Evolutionary conservation across 2,888 invertebrate genomes (phyloP), one percentile per base, ranked within the genome.

Genomic region (Carterocephalus palaemon): DNA sequence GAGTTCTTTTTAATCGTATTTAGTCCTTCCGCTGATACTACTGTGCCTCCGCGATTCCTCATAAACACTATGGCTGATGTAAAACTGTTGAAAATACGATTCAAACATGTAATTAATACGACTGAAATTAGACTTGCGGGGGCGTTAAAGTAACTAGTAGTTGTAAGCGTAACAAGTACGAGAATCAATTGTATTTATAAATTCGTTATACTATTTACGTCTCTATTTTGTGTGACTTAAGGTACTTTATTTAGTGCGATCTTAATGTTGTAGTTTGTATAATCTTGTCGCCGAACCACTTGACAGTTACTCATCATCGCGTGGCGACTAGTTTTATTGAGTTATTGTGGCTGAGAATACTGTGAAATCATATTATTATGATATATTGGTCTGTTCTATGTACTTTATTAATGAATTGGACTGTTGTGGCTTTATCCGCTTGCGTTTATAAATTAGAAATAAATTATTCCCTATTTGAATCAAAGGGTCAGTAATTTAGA

Each of bases 31-130:
- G 12, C 28, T 28, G 26, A 42, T 42, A 42, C 33, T 26, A 26
- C 28, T 42, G 34, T 28, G 10, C 17, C 20, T 28, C 28, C 20
- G 42, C 13, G n/a, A 19, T 59, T 64, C 56, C 58, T 67, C 56
- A 57, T 60, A 66, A 57, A 59, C 56, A 62, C 58, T 24, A 38
- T 26, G 32, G 32, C 17, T 22, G 33, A 42, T 42, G 34, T 20
- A 28, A 28, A 32, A 34, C 42, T 43, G 56, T 57, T 61, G 60
- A 54, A 65, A 70, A 69, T 56, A 49, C 59, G 57, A 61, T 60
- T 62, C 58, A 70, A 65, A 45, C 43, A 22, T 46, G 56, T 57
- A 68, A 71, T 71, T 69, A 71, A 70, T 70, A 72, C 59, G 67
- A 67, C 61, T 67, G 60, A 66, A 71, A 70, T 67, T 72, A 59